These are phyloP conservation scores for Agriopis aurantiaria DNA, from an alignment of 2,888 invertebrate species.

Conservation along the genomic window DNA sequence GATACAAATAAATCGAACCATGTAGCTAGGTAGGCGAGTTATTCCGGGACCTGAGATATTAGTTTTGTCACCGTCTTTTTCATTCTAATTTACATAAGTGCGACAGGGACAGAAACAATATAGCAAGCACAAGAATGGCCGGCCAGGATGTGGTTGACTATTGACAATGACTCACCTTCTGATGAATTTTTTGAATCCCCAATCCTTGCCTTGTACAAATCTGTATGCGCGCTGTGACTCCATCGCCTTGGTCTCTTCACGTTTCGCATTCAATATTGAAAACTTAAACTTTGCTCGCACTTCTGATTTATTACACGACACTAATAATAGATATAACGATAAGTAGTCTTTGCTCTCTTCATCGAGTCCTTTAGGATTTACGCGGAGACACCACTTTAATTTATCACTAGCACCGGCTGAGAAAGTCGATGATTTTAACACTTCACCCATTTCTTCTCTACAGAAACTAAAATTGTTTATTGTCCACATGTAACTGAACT, in stretches of 20 bases:
- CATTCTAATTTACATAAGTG: too few relatives aligned
- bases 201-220: slow-evolving; percentile 99
- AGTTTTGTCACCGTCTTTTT: too few relatives aligned
- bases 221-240: slow-evolving; percentile 98
- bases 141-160: slow-evolving; percentile 21
- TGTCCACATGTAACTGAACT: slow-evolving; percentile 99
- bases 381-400: slow-evolving; percentile 99
- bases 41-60: too few relatives aligned
- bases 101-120: too few relatives aligned
- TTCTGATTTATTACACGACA: slow-evolving; percentile 99
- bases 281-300: slow-evolving; percentile 99
- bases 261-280: slow-evolving; percentile 99
- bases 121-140: too few relatives aligned
- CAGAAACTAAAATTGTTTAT: slow-evolving; percentile 99
- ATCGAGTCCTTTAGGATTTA: slow-evolving; percentile 99
- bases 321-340: slow-evolving; percentile 98
- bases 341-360: slow-evolving; percentile 99
- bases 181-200: slow-evolving; percentile 99
- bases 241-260: slow-evolving; percentile 99
- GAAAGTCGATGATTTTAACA: slow-evolving; percentile 99
- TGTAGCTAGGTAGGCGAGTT: not conserved
- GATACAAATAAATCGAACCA: not conserved
- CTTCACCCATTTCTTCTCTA: slow-evolving; percentile 99
- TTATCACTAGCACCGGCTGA: slow-evolving; percentile 99
- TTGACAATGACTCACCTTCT: slow-evolving; percentile 83